Base-by-base conservation (phyloP, 2,888 invertebrate species). In the Drosophila merina region DNA sequence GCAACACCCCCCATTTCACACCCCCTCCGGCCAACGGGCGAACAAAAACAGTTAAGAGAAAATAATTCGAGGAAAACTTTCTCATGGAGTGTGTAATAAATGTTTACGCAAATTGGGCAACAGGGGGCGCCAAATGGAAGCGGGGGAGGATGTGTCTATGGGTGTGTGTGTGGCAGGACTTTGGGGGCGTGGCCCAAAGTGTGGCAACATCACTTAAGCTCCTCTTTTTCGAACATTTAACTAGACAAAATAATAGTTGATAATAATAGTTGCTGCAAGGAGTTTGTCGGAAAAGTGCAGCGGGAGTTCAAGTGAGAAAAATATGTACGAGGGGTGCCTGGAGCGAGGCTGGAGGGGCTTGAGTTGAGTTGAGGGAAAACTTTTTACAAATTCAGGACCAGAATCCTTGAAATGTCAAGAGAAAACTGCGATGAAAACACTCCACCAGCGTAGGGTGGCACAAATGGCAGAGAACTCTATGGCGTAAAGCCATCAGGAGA, bases 71-170 rank as follows among this genome's bases (percentile, higher is more conserved):
- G 74, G 74, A 73, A 73, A 64, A 72, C 73, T 82, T 82, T 78
- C 64, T 31, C 72, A 70, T 74, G 58, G 66, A 84, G 80, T 80
- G 81, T 74, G 84, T 80, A 77, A 84, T 84, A 84, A 80, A 80
- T 84, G 80, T 80, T 80, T 77, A 76, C 81, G 76, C 74, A 80
- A 80, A 84, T 84, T 75, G 84, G 70, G 72, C 66, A 63, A 75
- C 66, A 63, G 42, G 49, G 14, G 12, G 14, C 3, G 30, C 8
- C 30, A 47, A 47, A 28, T 36, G 36, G 10, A 10, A 0, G n/a
- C 36, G n/a, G 36, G 6, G n/a, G n/a, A 5, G 36, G n/a, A n/a
- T 36, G 36, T 36, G 30, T 30, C 7, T 6, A n/a, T 47, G 48
- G 57, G 25, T 57, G 48, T 58, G 25, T 57, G 57, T 33, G 50